Evolutionary conservation across 2,113 vertebrate species (phyloP), one percentile per base, ranked within the genome.

Genomic region (Dasypus novemcinctus): DNA sequence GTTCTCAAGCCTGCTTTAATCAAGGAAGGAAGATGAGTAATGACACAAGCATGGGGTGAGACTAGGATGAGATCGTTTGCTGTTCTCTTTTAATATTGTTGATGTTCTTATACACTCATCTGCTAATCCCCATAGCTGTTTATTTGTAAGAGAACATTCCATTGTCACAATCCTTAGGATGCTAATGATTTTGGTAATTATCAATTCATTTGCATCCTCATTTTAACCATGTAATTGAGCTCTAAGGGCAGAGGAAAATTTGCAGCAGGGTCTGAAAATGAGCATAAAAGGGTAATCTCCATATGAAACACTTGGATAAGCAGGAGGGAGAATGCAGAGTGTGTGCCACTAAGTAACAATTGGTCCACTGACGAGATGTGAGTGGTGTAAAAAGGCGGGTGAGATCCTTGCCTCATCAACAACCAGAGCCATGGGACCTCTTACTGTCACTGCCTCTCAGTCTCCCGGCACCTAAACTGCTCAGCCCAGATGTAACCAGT

Each of bases 221-320:
- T 63, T 81, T 76, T 90, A 76, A 43, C 14, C 27, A 23, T 57
- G n/a, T 10, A 17, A 15, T 41, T 81, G 31, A 69, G 27, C 80
- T 81, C 59, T 21, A 72, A 82, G 29, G 74, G 75, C 54, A 88
- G 61, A 93, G 49, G 27, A 81, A 63, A 54, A 23, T 84, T 88
- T 80, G 25, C 74, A 92, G 23, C 61, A 75, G 41, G 15, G 20
- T 64, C 68, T 94, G 92, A 86, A 96, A 85, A 20, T 41, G 74
- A 94, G 68, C 43, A 92, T 49, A 92, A 94, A 89, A 82, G 0
- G 27, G 52, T 90, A 88, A 11, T 66, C 33, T 69, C 52, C 57
- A 17, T 13, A 7, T 49, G 27, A 79, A 91, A 81, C 33, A 27
- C 1, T 52, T 31, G 71, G 52, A 41, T 81, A 81, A 75, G 11